Base-by-base conservation (phyloP, 2,113 vertebrate species). In the Cromileptes altivelis region DNA sequence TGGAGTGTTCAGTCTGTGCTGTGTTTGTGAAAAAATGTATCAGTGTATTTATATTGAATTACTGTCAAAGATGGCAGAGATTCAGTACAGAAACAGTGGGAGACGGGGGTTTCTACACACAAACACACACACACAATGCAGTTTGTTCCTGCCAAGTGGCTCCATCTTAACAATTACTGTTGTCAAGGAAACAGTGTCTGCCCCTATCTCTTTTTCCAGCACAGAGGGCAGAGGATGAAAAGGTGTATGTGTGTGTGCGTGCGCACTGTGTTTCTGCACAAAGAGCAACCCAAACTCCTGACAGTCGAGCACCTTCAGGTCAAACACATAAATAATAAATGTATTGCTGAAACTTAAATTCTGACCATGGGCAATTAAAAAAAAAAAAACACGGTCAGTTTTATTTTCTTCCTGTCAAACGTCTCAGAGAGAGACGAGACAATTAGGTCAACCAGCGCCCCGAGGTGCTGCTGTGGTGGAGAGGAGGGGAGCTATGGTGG, bases 161-260 rank as follows among this genome's bases (percentile, higher is more conserved):
- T 92, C 85, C 57, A 5, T 89, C 79, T 95, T 93, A 94, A 93
- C 93, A 95, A 93, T 96, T 89, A 56, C 8, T 77, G 96, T 97
- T 97, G 93, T 96, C 90, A 92, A 91, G 95, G 97, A 83, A 96
- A 97, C 95, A 15, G 65, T 65, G 72, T 61, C 81, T 74, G 56
- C 76, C 69, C 52, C 64, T 53, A 10, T 80, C 71, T 86, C 68
- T 60, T 85, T 88, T 78, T 52, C 75, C 61, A 65, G 69, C 55
- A 80, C 58, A 75, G 19, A 76, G 56, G 65, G 49, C 64, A 85
- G 49, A 81, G 64, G 53, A 82, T 73, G 73, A 76, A 77, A 65
- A 63, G 53, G 11, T 2, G 67, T 63, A 47, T 78, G 30, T 40
- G 45, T 78, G 30, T 75, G 37, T 63, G 75, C 53, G 75, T 45